Conservation (phyloP, 2,797 vertebrate species). For the Ambastaia sidthimunki region DNA sequence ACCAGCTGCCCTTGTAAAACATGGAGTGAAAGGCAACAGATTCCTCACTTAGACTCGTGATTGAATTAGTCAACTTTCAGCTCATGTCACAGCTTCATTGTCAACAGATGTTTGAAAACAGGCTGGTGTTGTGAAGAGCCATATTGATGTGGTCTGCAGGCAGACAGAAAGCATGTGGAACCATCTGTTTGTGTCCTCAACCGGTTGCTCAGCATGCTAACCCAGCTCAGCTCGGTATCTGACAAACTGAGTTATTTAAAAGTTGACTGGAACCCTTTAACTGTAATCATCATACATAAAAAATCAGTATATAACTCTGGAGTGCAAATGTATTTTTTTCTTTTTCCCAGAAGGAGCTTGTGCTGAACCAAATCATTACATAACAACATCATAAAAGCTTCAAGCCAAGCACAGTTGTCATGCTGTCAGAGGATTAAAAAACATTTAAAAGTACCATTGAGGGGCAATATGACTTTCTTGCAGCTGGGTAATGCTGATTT, state of each 20-base stretch:
- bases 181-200: conserved; percentile 42
- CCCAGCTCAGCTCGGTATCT: conserved; percentile 8
- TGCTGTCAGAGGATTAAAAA: conserved; percentile 6
- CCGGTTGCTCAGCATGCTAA: conserved; percentile 51
- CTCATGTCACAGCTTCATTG: conserved; percentile 23
- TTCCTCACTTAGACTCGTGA: conserved; percentile 24
- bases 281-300: background rate
- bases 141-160: conserved; percentile 17
- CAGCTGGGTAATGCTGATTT: conserved; percentile 37
- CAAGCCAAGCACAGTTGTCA: conserved; percentile 10
- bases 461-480: conserved; percentile 4
- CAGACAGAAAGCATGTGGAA: conserved; percentile 5
- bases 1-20: conserved; percentile 35
- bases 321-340: conserved; percentile 10
- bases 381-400: conserved; percentile 32
- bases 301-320: background rate
- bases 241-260: background rate
- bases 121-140: conserved; percentile 7
- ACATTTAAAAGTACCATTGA: background rate
- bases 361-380: conserved; percentile 15
- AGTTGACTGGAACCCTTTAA: background rate
- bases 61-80: conserved; percentile 39
- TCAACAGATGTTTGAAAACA: conserved; percentile 41
- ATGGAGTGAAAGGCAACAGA: conserved; percentile 23
- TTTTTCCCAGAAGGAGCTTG: background rate